Evolutionary conservation across 2,113 vertebrate species (phyloP).

Genomic region (Madoqua kirkii): DNA sequence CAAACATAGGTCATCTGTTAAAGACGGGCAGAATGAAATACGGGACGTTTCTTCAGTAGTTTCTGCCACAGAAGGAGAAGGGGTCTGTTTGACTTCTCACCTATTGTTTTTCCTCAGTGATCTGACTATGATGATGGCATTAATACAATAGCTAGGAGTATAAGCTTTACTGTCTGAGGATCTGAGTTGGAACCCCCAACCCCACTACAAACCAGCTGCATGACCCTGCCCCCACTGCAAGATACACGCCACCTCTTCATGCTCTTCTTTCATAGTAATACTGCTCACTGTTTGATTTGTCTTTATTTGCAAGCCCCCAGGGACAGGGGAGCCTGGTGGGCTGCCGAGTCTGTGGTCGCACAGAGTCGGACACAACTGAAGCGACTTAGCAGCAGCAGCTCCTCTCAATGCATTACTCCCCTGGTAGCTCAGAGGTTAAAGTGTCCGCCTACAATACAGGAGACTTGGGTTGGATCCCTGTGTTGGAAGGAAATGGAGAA

Average conservation of each 20-base stretch:
- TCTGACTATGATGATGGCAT: neutral
- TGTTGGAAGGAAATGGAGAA: too few species aligned
- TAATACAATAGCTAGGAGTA: neutral
- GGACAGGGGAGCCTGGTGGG: too few species aligned
- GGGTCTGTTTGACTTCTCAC: neutral
- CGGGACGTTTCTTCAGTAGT: neutral
- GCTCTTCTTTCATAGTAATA: fast-evolving
- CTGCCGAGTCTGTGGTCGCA: too few species aligned
- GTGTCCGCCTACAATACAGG: too few species aligned
- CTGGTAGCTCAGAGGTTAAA: too few species aligned
- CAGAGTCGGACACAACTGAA: too few species aligned
- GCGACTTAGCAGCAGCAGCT: too few species aligned
- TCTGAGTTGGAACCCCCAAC: neutral
- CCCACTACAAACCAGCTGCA: too few species aligned
- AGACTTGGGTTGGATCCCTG: too few species aligned
- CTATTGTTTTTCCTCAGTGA: neutral
- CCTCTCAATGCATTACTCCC: fast-evolving
- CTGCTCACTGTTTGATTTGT: neutral
- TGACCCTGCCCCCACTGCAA: neutral
- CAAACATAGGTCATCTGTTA: neutral
- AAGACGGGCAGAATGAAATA: neutral
- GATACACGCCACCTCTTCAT: neutral
- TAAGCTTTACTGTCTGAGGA: neutral
- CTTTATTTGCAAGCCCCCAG: neutral
- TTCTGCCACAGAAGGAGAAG: neutral